Base-by-base conservation (phyloP, 2,113 vertebrate genomes). In the Daboia siamensis region DNA sequence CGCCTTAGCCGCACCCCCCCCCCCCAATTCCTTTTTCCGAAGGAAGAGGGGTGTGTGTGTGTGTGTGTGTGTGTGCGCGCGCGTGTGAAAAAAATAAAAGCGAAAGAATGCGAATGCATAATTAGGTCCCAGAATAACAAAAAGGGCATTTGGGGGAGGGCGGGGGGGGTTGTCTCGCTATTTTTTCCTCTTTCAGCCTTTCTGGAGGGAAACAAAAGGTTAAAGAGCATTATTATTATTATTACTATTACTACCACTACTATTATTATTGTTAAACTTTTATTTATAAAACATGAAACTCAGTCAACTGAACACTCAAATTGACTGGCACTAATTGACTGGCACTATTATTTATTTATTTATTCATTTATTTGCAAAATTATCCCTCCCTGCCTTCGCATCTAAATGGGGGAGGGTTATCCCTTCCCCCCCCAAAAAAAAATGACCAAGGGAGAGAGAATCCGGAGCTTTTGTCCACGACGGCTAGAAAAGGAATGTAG, bases 101-200 rank as follows among this genome's bases (percentile, higher is more conserved):
- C 9, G 13, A 17, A 17, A 6, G 64, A 48, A 52, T 74, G 51
- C 94, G 90, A 6, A 94, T 64, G 52, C 92, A 44, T 8, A 10
- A 94, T 94, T 94, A 89, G 94, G 95, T 95, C 95, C 94, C 95
- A 95, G 94, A 91, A 26, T 3, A 29, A 94, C 93, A 93, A 95
- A 92, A 94, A 95, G 95, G 95, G 93, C 94, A 51, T 48, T 26
- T 80, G n/a, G 3, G 7, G 57, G 56, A 46, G 44, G 44, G 44
- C 44, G 44, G 44, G 44, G 44, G 44, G 44, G 44, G 44, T 3
- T 46, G 59, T 10, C 21, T 86, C 44, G 24, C 46, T 46, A 46
- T 46, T 46, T 46, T 21, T 56, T 57, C 46, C 33, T 20, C 93
- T 91, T 86, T 64, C 13, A 93, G 92, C 91, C 95, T 74, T 57